Evolutionary conservation across 2,888 invertebrate genomes (phyloP).

Genomic region (Diplolepis rosae): DNA sequence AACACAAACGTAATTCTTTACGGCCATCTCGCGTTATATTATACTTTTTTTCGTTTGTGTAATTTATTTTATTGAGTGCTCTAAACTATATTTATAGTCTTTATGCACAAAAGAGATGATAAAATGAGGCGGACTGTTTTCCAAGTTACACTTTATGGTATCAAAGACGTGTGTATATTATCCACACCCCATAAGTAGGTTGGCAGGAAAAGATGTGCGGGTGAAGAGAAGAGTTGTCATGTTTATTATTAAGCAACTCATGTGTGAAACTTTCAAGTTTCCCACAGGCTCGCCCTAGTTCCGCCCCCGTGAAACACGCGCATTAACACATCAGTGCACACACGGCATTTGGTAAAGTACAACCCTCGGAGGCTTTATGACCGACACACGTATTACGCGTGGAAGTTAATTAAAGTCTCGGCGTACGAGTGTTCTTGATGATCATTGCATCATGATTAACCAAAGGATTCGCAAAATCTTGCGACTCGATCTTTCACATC

Average conservation of each 20-base stretch:
- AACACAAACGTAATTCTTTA: neutral
- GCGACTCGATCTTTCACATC: too few relatives aligned
- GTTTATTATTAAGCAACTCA: constrained; percentile 55
- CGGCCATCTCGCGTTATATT: neutral
- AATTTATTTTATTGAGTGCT: neutral
- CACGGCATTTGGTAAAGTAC: neutral
- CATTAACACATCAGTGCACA: neutral
- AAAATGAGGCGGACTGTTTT: neutral
- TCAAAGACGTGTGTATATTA: neutral
- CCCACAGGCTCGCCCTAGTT: constrained; percentile 53
- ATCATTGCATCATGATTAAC: neutral
- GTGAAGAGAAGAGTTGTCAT: constrained; percentile 34
- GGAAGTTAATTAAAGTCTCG: neutral
- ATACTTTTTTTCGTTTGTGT: neutral
- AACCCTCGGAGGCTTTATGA: neutral
- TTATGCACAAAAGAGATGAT: neutral
- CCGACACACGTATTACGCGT: constrained; percentile 22
- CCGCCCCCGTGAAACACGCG: neutral
- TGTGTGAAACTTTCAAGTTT: constrained; percentile 59
- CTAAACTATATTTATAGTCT: neutral
- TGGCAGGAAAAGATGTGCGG: neutral
- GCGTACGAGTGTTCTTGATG: neutral
- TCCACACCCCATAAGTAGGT: neutral
- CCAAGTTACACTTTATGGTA: neutral
- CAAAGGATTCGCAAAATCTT: neutral